Evolutionary conservation across 2,797 vertebrate genomes (phyloP).

Genomic region (Sebastiscus albofasciatus): DNA sequence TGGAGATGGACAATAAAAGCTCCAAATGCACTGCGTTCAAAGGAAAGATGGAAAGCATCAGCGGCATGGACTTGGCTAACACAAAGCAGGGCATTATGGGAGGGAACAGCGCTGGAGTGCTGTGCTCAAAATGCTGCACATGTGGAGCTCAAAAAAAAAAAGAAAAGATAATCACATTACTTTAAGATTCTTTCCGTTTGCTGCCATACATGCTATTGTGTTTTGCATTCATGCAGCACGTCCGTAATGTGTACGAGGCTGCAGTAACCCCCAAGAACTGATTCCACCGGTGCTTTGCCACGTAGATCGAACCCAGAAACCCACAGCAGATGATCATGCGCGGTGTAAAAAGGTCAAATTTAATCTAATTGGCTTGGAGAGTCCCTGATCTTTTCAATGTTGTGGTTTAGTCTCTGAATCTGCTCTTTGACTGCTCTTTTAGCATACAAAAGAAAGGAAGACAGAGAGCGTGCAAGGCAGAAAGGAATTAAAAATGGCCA

Average conservation of each 20-base stretch:
- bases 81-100: constrained; percentile 41
- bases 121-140: constrained; percentile 11
- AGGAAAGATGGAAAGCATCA: constrained; percentile 45
- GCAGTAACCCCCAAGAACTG: not conserved
- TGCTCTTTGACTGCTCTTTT: constrained; percentile 1
- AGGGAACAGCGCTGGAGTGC: not conserved
- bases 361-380: constrained; percentile 31
- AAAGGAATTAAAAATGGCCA: not conserved
- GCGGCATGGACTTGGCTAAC: constrained; percentile 8
- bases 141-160: not conserved
- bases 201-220: not conserved
- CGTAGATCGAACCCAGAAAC: not conserved
- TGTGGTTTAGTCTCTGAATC: not conserved
- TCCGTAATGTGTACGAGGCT: not conserved
- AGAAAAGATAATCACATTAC: constrained; percentile 1
- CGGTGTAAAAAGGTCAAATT: constrained; percentile 35
- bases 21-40: constrained; percentile 36
- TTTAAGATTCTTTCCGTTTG: not conserved
- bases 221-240: not conserved
- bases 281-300: not conserved
- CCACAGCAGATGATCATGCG: not conserved
- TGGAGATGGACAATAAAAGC: constrained; percentile 50
- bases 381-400: constrained; percentile 13
- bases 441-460: not conserved
- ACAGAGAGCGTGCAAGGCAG: not conserved